Base-by-base conservation (phyloP, 1,140 invertebrate species). In the Brachionus rotundiformis region DNA sequence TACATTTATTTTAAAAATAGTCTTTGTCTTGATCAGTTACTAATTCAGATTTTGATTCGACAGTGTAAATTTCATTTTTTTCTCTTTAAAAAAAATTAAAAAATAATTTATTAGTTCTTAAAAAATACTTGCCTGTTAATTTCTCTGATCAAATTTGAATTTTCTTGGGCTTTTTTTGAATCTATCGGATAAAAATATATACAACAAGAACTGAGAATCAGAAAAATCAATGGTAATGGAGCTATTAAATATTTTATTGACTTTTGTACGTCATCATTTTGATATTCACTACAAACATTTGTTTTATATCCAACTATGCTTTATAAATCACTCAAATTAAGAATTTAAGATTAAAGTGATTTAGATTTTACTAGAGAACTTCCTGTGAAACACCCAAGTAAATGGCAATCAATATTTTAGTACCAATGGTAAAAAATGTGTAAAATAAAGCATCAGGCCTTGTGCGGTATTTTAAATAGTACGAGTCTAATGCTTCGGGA, bases 141-240 rank as follows among this genome's bases (percentile, higher is more conserved):
- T 23, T 2, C 19, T 23, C 27, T 54, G 0, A 79, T 79, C 8
- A 39, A 13, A 6, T 23, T 49, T 1, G 76, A 59, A 27, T 79
- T 79, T 79, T 79, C 59, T 10, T 27, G 16, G 25, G 76, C 76
- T 54, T 33, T 41, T 79, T 79, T 79, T 1, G 47, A 54, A 33
- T 79, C 47, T 25, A 79, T 79, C 11, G 76, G 76, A 79, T 79
- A 79, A 39, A 79, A 79, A 63, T 61, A 79, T 8, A 79, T 54
- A 1, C 31, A 39, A 3, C 39, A 4, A 6, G 23, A 59, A 49
- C 76, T 79, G 0, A 54, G 31, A 11, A 79, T 3, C 10, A 59
- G 8, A 5, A 79, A 59, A 33, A 79, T 10, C 25, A 79, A 36
- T 25, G 76, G 76, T 4, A 39, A 23, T 16, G 59, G 47, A 23